These are phyloP conservation scores for Rhabdomys dilectus DNA, from an alignment of 2,113 vertebrate species.

Conservation along the genomic window DNA sequence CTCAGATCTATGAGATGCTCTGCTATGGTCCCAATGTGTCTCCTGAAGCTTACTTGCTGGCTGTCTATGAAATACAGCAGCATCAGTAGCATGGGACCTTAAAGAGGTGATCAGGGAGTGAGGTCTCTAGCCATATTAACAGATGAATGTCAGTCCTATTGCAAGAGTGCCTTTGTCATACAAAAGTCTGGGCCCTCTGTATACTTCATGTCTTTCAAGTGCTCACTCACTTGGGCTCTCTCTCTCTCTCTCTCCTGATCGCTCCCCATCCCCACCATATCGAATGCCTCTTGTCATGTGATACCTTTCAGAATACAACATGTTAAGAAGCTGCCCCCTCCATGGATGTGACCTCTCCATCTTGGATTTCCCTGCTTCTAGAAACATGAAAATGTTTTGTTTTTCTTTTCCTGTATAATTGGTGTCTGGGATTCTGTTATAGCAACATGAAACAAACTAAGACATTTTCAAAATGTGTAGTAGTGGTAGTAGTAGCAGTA, in stretches of 20 bases:
- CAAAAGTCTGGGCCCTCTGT: background rate
- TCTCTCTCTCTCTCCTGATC: background rate
- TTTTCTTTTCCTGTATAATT: background rate
- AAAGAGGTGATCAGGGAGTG: background rate
- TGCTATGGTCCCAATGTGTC: background rate
- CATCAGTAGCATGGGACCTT: background rate
- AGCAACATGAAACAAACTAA: background rate
- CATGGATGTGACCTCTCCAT: background rate
- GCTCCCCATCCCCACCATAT: too few species aligned
- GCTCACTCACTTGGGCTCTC: background rate
- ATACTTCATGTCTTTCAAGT: background rate
- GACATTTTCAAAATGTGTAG: background rate
- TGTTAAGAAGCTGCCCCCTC: too few species aligned
- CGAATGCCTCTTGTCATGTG: background rate
- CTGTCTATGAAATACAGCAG: background rate
- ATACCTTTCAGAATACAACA: background rate
- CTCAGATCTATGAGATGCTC: background rate
- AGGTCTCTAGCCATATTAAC: background rate
- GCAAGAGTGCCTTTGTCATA: background rate
- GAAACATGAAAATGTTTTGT: background rate
- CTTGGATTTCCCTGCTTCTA: background rate
- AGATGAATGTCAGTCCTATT: background rate
- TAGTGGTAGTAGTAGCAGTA: too few species aligned
- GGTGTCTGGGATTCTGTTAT: background rate
- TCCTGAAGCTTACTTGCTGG: background rate